These are phyloP conservation scores for Eupleurogrammus muticus DNA, from an alignment of 2,797 vertebrate genomes.

Conservation along the genomic window DNA sequence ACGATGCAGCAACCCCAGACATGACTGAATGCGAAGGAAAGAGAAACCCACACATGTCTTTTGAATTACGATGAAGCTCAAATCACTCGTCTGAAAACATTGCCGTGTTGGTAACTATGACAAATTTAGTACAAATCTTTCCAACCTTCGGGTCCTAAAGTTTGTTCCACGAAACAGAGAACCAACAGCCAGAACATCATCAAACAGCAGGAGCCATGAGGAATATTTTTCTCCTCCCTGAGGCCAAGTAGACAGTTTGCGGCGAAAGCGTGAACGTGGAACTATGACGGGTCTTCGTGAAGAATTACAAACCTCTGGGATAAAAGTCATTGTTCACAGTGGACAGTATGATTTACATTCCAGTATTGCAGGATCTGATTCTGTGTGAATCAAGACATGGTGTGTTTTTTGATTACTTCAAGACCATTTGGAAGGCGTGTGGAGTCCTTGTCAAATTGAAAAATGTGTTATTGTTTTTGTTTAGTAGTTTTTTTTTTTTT, in stretches of 20 bases:
- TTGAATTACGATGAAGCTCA: slow-evolving; percentile 38
- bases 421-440: slow-evolving; percentile 57
- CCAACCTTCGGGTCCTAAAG: slow-evolving; percentile 15
- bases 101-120: slow-evolving; percentile 43
- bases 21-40: slow-evolving; percentile 25
- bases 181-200: slow-evolving; percentile 39
- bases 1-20: slow-evolving; percentile 32
- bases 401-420: slow-evolving; percentile 67
- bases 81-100: slow-evolving; percentile 29
- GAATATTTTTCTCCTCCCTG: slow-evolving; percentile 50
- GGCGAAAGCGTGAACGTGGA: slow-evolving; percentile 45
- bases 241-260: slow-evolving; percentile 51
- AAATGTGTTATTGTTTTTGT: slow-evolving; percentile 59
- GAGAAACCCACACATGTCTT: slow-evolving; percentile 35
- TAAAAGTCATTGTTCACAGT: slow-evolving; percentile 37
- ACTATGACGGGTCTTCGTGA: slow-evolving; percentile 53
- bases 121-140: slow-evolving; percentile 37
- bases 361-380: slow-evolving; percentile 45
- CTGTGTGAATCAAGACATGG: slow-evolving; percentile 51
- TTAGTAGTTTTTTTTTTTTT: slow-evolving; percentile 25
- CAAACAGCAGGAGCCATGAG: slow-evolving; percentile 44
- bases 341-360: slow-evolving; percentile 44
- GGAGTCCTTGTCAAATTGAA: slow-evolving; percentile 64
- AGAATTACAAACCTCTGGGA: slow-evolving; percentile 48
- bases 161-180: slow-evolving; percentile 15